A percentile compares a stretch with the other conserved stretches of the same genome.
phyloP scores from a whole-genome alignment of 2,888 invertebrate genomes.

The Tyria jacobaeae region DNA sequence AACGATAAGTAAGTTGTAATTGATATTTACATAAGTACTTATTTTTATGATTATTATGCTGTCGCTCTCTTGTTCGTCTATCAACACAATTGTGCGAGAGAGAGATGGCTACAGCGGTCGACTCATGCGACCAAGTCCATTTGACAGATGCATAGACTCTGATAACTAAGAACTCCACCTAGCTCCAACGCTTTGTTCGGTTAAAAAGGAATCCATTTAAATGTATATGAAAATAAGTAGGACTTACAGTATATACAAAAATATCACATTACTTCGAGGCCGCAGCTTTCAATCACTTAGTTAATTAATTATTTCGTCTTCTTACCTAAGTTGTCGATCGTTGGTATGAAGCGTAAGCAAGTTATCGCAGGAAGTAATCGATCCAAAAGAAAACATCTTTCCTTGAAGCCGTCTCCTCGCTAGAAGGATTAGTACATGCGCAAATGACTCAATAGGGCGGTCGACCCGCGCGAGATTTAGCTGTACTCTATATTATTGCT shows the following conservation, averaged over 20 bases:
- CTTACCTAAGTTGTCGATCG: conserved; percentile 78
- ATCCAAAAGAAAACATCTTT: conserved; percentile 43
- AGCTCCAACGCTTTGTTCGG: conserved; percentile 76
- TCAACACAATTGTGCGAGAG: conserved; percentile 39
- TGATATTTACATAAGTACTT: conserved; percentile 83
- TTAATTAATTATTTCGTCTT: conserved; percentile 79
- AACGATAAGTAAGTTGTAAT: conserved; percentile 73
- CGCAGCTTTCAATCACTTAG: conserved; percentile 86
- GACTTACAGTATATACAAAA: conserved; percentile 87
- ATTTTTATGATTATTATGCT: conserved; percentile 61
- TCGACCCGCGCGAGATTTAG: conserved; percentile 26
- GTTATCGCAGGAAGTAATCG: conserved; percentile 70
- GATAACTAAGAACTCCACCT: conserved; percentile 63
- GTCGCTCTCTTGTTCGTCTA: conserved; percentile 34
- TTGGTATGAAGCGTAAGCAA: conserved; percentile 80
- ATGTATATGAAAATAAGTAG: conserved; percentile 86
- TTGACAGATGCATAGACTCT: conserved; percentile 57
- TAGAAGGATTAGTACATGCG: conserved; percentile 56
- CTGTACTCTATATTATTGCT: conserved; percentile 42
- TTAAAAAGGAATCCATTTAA: conserved; percentile 84
- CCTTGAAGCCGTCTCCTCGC: conserved; percentile 43
- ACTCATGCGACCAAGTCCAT: conserved; percentile 52
- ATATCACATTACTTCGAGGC: conserved; percentile 87
- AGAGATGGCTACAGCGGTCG: conserved; percentile 34
- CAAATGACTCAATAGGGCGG: conserved; percentile 52